Evolutionary conservation across 2,797 vertebrate genomes (phyloP).

Genomic region (Acrossocheilus fasciatus): DNA sequence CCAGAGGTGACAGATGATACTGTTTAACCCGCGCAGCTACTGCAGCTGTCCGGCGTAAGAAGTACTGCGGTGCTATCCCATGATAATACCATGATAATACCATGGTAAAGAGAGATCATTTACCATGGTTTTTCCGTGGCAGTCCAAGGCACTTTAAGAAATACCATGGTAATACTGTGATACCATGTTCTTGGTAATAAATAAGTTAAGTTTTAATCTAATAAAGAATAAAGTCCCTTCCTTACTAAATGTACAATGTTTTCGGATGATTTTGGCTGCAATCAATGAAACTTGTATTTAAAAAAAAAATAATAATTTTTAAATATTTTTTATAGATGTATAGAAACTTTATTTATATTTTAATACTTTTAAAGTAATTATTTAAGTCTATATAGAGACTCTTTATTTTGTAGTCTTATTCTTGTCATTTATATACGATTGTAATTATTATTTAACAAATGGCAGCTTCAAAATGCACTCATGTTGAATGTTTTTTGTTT

Average conservation of each 20-base stretch:
- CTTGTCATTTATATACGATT: not conserved
- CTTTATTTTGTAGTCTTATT: not conserved
- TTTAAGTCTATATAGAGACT: no score
- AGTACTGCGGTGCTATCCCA: conserved; percentile 59
- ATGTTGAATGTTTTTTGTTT: not conserved
- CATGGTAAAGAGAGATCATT: not conserved
- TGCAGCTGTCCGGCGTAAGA: conserved; percentile 73
- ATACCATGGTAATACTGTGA: not conserved
- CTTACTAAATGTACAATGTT: not conserved
- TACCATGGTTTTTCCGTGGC: not conserved
- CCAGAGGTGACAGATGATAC: conserved; percentile 82
- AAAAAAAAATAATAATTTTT: no score
- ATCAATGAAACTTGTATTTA: not conserved
- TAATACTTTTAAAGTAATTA: no score
- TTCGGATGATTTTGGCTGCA: not conserved
- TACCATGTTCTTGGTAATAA: not conserved
- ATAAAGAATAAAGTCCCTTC: not conserved
- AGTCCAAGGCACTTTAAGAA: not conserved
- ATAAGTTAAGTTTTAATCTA: not conserved
- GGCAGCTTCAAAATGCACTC: no score
- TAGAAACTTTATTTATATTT: no score
- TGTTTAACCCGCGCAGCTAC: conserved; percentile 51
- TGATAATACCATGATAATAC: no score
- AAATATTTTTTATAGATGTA: no score
- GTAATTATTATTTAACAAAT: not conserved